Evolutionary conservation across 1,140 invertebrate species (phyloP), one percentile per base, ranked within the genome.

Genomic region (Plutomurus gul): DNA sequence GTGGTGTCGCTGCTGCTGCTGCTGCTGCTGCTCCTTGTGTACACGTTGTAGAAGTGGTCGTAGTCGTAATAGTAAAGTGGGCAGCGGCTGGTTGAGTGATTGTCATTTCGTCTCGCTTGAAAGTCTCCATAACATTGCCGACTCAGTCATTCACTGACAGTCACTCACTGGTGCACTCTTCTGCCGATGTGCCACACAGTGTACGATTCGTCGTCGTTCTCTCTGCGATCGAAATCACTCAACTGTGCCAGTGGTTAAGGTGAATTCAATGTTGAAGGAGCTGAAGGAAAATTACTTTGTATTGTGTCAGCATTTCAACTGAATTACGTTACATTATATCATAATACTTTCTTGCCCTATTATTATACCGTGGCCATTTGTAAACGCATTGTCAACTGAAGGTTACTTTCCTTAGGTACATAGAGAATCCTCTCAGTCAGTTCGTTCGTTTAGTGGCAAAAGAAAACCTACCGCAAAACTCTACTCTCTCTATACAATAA

Each of bases 221-320:
- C 1, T 30, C 30, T 36, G 30, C 30, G 56, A 27, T 33, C 25
- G 56, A 65, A 65, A 33, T 65, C 56, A 65, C 56, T 65, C 30
- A 36, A 65, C 56, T 65, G 56, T 65, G 56, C 27, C 18, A 65
- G 56, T 65, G 56, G 56, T 65, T 65, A 65, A 65, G 56, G 56
- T 65, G 56, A 65, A 65, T 65, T 65, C 27, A 65, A 65, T 65
- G 56, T 65, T 65, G 56, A 65, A 65, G 56, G 56, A 65, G 56
- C 36, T 65, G 27, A 65, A n/a, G 56, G 16, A n/a, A 65, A 65
- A 65, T 65, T 65, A 30, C 56, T 65, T 65, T 65, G 56, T 65
- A 65, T 65, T 65, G 56, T 65, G 56, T 65, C 27, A 65, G 56
- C 56, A 51, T 65, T 65, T 65, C 56, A 7, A 65, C 13, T 65